phyloP scores from a whole-genome alignment of 2,888 invertebrate species.

The Drosophila pullipes region DNA sequence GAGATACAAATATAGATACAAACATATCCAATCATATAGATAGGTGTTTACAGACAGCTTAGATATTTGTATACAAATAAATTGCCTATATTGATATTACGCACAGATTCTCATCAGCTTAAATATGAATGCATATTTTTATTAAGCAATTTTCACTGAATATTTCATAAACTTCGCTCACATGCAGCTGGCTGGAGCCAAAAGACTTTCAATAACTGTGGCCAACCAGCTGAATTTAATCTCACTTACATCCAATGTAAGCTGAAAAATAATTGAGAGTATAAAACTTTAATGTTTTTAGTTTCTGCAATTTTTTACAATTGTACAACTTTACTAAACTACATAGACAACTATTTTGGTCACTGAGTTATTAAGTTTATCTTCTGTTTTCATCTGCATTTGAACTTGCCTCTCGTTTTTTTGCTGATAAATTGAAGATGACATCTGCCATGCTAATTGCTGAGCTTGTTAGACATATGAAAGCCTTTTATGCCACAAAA shows the following conservation, averaged over 20 bases:
- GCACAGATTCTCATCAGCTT: background rate
- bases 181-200: background rate
- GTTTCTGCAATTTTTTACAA: background rate
- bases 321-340: background rate
- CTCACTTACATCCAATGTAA: background rate
- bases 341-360: constrained; percentile 1
- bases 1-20: background rate
- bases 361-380: constrained; percentile 14
- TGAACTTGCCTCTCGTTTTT: constrained; percentile 10
- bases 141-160: background rate
- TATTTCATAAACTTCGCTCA: background rate
- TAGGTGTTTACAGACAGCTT: background rate
- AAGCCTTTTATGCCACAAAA: constrained; percentile 50
- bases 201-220: background rate
- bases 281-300: background rate
- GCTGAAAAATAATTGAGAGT: constrained; percentile 6
- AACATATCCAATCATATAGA: background rate
- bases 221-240: background rate
- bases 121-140: background rate
- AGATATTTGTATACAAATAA: background rate
- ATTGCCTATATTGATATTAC: background rate
- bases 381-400: constrained; percentile 19
- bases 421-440: constrained; percentile 27
- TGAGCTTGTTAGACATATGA: constrained; percentile 72
- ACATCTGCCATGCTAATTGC: constrained; percentile 69